Base-by-base conservation (phyloP, 2,113 vertebrate genomes). In the Anguilla japonica region DNA sequence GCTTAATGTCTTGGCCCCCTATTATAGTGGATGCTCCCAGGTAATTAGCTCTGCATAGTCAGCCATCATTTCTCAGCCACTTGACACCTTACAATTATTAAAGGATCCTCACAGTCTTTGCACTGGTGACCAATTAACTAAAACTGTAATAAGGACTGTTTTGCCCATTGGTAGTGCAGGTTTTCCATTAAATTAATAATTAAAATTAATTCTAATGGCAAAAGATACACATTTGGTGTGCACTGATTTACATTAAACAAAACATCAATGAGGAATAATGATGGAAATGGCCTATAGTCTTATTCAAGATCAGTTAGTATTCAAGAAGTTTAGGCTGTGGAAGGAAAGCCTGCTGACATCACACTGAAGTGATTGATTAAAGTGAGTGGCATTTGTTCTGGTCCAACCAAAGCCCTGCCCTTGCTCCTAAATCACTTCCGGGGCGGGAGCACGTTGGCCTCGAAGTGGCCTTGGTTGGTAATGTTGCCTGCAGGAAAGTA, bases 401-500 rank as follows among this genome's bases (percentile, higher is more conserved):
- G 46, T 29, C 46, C 15, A 46, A 20, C 18, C 0, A 26, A 71
- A 13, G 22, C 0, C 75, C 71, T 43, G 15, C 8, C 22, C 34
- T 86, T n/a, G 9, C 34, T 41, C 34, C 5, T 39, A 79, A 84
- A 46, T 82, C 90, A n/a, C 41, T 91, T 95, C 95, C 96, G 96
- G 53, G 96, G 94, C 81, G 97, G 97, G 84, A 98, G 96, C 86
- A 99, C 97, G 6, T 99, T 99, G 91, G 96, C 97, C 91, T 99
- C 97, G 84, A 99, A 99, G 92, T 96, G 98, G 83, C 98, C 99
- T 80, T 96, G 95, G 91, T 99, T 99, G 90, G 98, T 97, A 80
- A 99, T 95, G 87, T 99, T 99, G 67, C 99, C 98, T 26, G 98
- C 97, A 41, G 99, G 98, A 90, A 95, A 97, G 83, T 99, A 99